Conservation (phyloP, 2,797 vertebrate species). For the Epinephelus coioides region DNA sequence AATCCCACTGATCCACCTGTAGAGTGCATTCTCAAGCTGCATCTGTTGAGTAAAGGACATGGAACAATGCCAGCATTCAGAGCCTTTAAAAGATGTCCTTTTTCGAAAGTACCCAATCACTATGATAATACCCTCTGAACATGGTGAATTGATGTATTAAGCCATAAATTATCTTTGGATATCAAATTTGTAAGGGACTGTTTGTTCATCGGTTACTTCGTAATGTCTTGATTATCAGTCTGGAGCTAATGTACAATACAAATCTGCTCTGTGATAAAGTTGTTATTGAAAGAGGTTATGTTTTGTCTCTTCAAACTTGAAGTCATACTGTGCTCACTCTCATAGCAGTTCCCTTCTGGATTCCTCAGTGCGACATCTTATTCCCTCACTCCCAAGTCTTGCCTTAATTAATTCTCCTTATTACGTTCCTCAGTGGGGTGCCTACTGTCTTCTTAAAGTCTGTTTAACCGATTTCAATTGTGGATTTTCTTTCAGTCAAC, state of each 20-base stretch:
- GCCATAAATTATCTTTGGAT: constrained; percentile 21
- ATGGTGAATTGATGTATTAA: neutral
- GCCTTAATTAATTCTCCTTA: constrained; percentile 55
- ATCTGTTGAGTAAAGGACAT: constrained; percentile 14
- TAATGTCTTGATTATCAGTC: constrained; percentile 19
- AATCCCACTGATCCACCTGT: constrained; percentile 18
- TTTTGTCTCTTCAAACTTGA: constrained; percentile 9
- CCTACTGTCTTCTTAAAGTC: constrained; percentile 44
- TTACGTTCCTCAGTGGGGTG: constrained; percentile 45
- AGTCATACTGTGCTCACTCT: constrained; percentile 18
- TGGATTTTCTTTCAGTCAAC: constrained; percentile 14
- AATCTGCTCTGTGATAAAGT: constrained; percentile 4
- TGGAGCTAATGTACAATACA: neutral
- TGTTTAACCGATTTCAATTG: constrained; percentile 47
- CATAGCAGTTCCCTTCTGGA: constrained; percentile 22
- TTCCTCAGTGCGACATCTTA: constrained; percentile 5
- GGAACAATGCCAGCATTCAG: constrained; percentile 38
- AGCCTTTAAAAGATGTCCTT: neutral
- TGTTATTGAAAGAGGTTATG: neutral
- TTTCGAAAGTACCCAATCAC: neutral
- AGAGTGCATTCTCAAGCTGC: neutral
- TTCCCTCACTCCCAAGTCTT: constrained; percentile 26
- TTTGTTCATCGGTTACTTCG: neutral
- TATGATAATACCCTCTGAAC: constrained; percentile 15
- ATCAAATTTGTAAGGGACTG: constrained; percentile 4